These are phyloP conservation scores for Burhinus bistriatus DNA, from an alignment of 2,113 vertebrate species.

Conservation along the genomic window DNA sequence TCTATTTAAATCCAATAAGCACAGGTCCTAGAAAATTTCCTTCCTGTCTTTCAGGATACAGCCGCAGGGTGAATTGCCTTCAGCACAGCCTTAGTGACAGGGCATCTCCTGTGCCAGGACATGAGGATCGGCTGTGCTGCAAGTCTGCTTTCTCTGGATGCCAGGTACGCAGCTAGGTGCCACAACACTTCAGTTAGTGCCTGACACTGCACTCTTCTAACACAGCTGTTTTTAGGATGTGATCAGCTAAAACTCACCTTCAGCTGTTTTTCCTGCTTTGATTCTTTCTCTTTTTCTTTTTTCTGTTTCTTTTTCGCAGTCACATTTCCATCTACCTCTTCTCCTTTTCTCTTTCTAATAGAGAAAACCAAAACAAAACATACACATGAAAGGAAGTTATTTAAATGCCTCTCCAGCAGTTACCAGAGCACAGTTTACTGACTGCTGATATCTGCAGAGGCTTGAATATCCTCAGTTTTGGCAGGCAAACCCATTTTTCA, in stretches of 20 bases:
- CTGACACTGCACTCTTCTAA: background rate
- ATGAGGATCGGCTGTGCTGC: rapidly evolving
- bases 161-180: background rate
- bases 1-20: background rate
- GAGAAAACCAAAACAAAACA: constrained; percentile 1
- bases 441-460: background rate
- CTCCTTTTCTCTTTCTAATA: constrained; percentile 87
- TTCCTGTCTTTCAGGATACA: background rate
- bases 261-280: constrained; percentile 81
- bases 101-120: background rate
- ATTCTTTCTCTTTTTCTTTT: constrained; percentile 84
- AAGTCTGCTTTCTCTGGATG: background rate
- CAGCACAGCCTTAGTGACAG: background rate
- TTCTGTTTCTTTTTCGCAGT: constrained; percentile 86
- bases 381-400: background rate
- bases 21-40: background rate
- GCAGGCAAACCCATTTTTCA: background rate
- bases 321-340: constrained; percentile 82
- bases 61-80: background rate
- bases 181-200: background rate
- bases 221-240: background rate
- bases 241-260: constrained; percentile 72
- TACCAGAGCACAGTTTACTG: background rate
- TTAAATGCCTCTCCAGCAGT: background rate
- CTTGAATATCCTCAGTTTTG: background rate